Percentiles rank a stretch among this genome's conserved stretches.
phyloP scores from a whole-genome alignment of 2,797 vertebrate species.

The Poeciliopsis infans region DNA sequence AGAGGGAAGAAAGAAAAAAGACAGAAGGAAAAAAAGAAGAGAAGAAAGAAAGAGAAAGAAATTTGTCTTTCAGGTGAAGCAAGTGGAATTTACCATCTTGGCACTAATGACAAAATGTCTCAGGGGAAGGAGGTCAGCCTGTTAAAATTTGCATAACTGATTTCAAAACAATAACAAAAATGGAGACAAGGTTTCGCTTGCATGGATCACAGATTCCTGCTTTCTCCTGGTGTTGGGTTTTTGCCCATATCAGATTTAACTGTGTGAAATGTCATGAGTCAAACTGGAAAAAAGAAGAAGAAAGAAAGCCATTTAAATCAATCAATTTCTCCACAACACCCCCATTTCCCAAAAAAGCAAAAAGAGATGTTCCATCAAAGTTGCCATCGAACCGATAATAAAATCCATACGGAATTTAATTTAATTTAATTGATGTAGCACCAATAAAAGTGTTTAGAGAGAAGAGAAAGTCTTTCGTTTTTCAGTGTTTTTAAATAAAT shows the following conservation, averaged over 20 bases:
- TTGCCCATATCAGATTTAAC: conserved; percentile 45
- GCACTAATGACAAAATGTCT: conserved; percentile 39
- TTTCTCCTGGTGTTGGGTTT: conserved; percentile 29
- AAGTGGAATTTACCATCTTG: conserved; percentile 63
- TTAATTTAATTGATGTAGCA: not conserved
- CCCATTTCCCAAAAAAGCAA: conserved; percentile 49
- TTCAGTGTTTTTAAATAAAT: not conserved
- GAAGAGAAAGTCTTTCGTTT: not conserved
- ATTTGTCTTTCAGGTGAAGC: conserved; percentile 18
- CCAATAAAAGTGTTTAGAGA: not conserved
- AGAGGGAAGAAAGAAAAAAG: not conserved
- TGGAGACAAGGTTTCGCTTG: conserved; percentile 32
- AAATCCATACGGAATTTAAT: not conserved
- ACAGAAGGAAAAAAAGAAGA: not conserved
- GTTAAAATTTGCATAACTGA: conserved; percentile 77
- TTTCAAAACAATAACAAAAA: conserved; percentile 41
- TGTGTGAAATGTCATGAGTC: conserved; percentile 26
- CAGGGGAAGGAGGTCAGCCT: conserved; percentile 50
- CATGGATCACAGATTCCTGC: conserved; percentile 28
- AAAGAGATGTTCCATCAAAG: conserved; percentile 5
- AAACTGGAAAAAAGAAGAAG: conserved; percentile 6
- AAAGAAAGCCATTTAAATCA: conserved; percentile 2
- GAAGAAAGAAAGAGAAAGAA: not conserved
- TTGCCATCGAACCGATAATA: not conserved
- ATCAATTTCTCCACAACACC: conserved; percentile 2